These are phyloP conservation scores for Euspilapteryx auroguttella DNA, from an alignment of 2,888 invertebrate genomes.

Conservation along the genomic window DNA sequence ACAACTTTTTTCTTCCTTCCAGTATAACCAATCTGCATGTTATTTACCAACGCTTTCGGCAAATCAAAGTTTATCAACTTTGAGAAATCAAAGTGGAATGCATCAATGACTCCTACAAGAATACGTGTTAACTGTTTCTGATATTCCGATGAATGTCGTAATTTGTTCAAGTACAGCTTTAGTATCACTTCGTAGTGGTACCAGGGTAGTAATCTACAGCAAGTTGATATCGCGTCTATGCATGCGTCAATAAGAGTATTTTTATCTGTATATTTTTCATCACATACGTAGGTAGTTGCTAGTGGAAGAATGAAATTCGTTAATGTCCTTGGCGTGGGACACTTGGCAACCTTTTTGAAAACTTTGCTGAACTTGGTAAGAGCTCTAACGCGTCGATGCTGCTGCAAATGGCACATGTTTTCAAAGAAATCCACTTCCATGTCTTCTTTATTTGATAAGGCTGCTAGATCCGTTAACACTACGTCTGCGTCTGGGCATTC, in stretches of 20 bases:
- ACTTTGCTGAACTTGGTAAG: slow-evolving; percentile 73
- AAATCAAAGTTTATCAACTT: slow-evolving; percentile 49
- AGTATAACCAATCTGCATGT: slow-evolving; percentile 14
- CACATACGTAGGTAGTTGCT: slow-evolving; percentile 77
- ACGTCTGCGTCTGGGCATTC: slow-evolving; percentile 73
- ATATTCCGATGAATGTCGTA: slow-evolving; percentile 71
- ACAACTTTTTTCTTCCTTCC: slow-evolving; percentile 11
- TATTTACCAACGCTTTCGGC: slow-evolving; percentile 28
- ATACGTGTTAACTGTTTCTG: slow-evolving; percentile 84
- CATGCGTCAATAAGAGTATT: slow-evolving; percentile 84
- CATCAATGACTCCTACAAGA: slow-evolving; percentile 78
- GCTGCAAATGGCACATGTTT: slow-evolving; percentile 86
- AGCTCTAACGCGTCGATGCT: slow-evolving; percentile 84
- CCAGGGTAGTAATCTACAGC: slow-evolving; percentile 85
- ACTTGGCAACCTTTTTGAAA: slow-evolving; percentile 61
- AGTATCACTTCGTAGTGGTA: slow-evolving; percentile 83
- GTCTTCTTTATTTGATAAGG: slow-evolving; percentile 70
- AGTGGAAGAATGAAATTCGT: slow-evolving; percentile 86
- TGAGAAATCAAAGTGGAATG: slow-evolving; percentile 89
- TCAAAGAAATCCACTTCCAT: slow-evolving; percentile 92
- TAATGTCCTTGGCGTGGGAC: slow-evolving; percentile 70
- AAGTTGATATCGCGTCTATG: slow-evolving; percentile 76
- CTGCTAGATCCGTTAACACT: slow-evolving; percentile 70
- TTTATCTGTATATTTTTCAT: slow-evolving; percentile 74
- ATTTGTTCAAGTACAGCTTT: slow-evolving; percentile 76